phyloP scores from a whole-genome alignment of 2,113 vertebrate genomes.

The Channa argus region DNA sequence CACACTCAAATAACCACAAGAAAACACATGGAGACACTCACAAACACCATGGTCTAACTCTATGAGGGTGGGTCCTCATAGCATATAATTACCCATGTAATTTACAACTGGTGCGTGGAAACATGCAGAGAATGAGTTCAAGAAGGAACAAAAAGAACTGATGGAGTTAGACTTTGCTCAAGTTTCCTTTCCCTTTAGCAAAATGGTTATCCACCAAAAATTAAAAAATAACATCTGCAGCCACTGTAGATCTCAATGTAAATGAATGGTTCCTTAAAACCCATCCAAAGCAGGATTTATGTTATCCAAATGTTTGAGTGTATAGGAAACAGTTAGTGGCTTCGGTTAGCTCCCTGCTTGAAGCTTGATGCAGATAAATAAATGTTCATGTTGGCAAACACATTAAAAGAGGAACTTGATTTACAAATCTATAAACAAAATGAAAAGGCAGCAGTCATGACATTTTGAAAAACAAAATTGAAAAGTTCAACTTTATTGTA shows the following conservation, averaged over 20 bases:
- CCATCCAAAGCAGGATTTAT: conserved; percentile 49
- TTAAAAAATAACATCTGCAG: conserved; percentile 53
- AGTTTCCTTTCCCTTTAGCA: conserved; percentile 11
- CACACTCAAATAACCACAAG: conserved; percentile 43
- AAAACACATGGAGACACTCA: conserved; percentile 55
- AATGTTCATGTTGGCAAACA: conserved; percentile 7
- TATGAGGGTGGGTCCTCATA: conserved; percentile 49
- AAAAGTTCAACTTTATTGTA: not conserved
- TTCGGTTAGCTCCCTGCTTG: conserved; percentile 8
- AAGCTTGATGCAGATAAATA: not conserved
- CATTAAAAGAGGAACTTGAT: conserved; percentile 14
- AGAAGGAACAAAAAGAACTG: not conserved
- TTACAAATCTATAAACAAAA: conserved; percentile 28
- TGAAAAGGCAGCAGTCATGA: not conserved
- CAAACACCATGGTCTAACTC: conserved; percentile 18
- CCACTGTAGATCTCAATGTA: conserved; percentile 54
- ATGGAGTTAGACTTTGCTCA: not conserved
- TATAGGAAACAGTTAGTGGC: conserved; percentile 23
- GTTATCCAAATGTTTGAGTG: conserved; percentile 48
- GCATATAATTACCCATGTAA: conserved; percentile 44
- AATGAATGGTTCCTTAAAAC: conserved; percentile 55
- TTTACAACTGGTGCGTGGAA: conserved; percentile 37
- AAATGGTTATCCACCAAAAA: conserved; percentile 54
- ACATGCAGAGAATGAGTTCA: conserved; percentile 30
- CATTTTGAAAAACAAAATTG: not conserved